phyloP scores from a whole-genome alignment of 2,888 invertebrate genomes.

The Chalcosyrphus nemorum region DNA sequence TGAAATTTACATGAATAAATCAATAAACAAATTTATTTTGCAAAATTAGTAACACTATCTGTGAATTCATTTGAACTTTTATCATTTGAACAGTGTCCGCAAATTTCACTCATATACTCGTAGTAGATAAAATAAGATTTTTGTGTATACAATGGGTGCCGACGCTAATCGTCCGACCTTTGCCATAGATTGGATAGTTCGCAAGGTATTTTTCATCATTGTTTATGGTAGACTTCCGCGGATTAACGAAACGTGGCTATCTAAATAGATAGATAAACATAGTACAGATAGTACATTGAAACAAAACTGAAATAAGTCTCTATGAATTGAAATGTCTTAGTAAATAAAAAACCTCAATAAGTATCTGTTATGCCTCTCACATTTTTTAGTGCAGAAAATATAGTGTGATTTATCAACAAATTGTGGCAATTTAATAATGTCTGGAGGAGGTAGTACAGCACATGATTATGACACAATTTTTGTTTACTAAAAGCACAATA shows the following conservation, averaged over 20 bases:
- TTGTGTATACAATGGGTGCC: neutral
- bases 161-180: slow-evolving; percentile 7
- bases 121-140: neutral
- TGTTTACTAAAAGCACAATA: too few relatives aligned
- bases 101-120: too few relatives aligned
- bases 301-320: neutral
- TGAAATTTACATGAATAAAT: neutral
- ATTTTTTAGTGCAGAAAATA: too few relatives aligned
- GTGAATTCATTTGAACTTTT: neutral
- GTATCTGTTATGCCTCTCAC: neutral
- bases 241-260: neutral
- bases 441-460: neutral
- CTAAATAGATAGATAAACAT: too few relatives aligned
- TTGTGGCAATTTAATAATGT: neutral
- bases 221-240: neutral
- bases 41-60: slow-evolving; percentile 1
- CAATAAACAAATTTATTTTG: slow-evolving; percentile 12
- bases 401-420: too few relatives aligned
- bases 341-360: neutral
- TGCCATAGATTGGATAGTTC: neutral
- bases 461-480: too few relatives aligned
- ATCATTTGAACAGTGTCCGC: neutral
- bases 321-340: neutral
- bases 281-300: too few relatives aligned
- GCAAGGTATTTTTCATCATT: neutral